Base-by-base conservation (phyloP, 2,113 vertebrate genomes). In the Myotis brandtii region DNA sequence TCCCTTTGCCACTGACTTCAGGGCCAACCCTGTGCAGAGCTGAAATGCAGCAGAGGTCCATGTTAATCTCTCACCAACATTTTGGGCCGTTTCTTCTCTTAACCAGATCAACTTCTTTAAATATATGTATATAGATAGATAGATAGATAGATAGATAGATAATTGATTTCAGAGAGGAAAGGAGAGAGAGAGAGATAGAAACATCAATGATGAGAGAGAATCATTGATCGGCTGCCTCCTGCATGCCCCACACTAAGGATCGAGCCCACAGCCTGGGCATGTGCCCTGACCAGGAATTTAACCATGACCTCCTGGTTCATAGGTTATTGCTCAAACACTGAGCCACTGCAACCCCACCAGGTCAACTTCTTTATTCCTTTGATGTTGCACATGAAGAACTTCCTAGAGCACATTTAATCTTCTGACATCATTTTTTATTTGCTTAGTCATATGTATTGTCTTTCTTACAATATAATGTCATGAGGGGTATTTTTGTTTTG, bases 21-120 rank as follows among this genome's bases (percentile, higher is more conserved):
- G 10, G 1, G 9, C 20, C 32, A 72, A 27, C 0, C 6, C 3
- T 76, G 25, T n/a, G 0, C 5, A 12, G 10, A 62, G 14, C 20
- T 83, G 12, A 66, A 91, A 13, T 72, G 32, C 48, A 4, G 1
- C 9, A 20, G 17, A 56, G 9, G 32, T n/a, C 1, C 17, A 9
- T 34, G 59, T 23, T 16, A 59, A 73, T 6, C 14, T 79, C 48
- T 12, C 7, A 73, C 27, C 16, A 67, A 62, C 32, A n/a, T 83
- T 66, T 50, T 9, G 1, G 17, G 23, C 11, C 4, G 0, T 87
- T 23, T 96, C 37, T 43, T 75, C 12, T 77, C 2, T 48, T 66
- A 50, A 48, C 54, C 1, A 92, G 48, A 1, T 72, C 69, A 67
- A 6, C 37, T 62, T 70, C 14, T 20, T 67, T 67, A n/a, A 20